Conservation (phyloP, 2,113 vertebrate genomes). For the Sprattus sprattus region DNA sequence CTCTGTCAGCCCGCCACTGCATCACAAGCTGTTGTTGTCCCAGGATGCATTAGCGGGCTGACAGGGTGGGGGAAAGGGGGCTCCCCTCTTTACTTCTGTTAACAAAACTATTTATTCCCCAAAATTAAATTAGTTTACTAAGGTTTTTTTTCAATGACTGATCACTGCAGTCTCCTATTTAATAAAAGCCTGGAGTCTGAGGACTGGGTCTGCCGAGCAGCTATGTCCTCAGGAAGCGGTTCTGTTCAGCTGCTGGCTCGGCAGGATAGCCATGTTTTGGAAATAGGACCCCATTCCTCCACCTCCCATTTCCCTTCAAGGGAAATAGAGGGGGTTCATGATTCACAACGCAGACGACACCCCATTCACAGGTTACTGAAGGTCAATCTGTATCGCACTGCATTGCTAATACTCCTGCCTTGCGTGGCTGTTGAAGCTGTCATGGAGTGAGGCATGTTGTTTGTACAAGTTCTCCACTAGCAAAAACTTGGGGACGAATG, state of each 20-base stretch:
- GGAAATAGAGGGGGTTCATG: slow-evolving; percentile 39
- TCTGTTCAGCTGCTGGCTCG: slow-evolving; percentile 29
- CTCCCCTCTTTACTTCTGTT: background rate
- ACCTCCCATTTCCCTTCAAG: slow-evolving; percentile 55
- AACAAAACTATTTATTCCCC: background rate
- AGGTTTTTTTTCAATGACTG: background rate
- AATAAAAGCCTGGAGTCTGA: background rate
- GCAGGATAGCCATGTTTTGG: slow-evolving; percentile 58
- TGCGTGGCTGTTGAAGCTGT: background rate
- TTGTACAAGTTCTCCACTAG: background rate
- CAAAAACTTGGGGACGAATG: background rate
- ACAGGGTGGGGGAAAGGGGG: background rate
- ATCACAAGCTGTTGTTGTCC: background rate
- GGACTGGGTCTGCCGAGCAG: background rate
- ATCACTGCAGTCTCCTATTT: background rate
- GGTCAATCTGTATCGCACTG: background rate
- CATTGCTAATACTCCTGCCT: background rate
- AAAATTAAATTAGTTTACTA: background rate
- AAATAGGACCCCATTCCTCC: slow-evolving; percentile 64
- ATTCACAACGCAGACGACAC: slow-evolving; percentile 4
- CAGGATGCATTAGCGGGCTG: background rate
- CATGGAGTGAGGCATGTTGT: background rate
- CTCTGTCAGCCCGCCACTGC: background rate
- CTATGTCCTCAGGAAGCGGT: background rate
- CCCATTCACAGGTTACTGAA: background rate